These are phyloP conservation scores for Luidia sarsii DNA, from an alignment of 53 echinoderm and acorn worm species.

Conservation along the genomic window DNA sequence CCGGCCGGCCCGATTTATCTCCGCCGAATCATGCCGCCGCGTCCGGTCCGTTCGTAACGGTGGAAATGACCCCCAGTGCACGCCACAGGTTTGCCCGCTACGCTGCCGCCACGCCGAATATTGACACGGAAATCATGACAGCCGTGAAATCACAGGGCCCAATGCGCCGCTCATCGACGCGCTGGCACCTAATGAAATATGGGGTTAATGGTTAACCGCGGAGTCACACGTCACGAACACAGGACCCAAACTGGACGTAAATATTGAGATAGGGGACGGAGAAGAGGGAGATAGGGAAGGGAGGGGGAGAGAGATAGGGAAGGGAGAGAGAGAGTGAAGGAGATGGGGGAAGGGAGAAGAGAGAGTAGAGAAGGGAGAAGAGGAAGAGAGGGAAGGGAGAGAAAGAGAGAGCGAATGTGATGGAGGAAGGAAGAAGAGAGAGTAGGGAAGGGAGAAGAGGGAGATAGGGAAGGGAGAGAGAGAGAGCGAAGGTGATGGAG, in stretches of 20 bases:
- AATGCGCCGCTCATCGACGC: constrained; percentile 4
- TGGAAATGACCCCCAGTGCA: too few species aligned
- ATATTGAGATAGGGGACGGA: not conserved
- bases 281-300: not conserved
- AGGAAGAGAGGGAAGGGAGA: too few species aligned
- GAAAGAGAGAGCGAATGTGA: too few species aligned
- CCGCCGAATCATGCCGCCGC: constrained; percentile 43
- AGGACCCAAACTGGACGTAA: not conserved
- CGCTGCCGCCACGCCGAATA: too few species aligned
- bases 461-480: too few species aligned
- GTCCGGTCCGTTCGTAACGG: constrained; percentile 31
- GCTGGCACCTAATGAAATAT: constrained; percentile 53
- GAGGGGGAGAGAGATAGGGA: not conserved
- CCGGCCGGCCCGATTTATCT: constrained; percentile 49
- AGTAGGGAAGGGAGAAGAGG: too few species aligned
- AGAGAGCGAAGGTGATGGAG: too few species aligned
- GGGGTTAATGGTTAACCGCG: constrained; percentile 43
- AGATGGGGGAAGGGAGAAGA: too few species aligned
- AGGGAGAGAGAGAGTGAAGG: too few species aligned
- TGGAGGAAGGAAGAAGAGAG: too few species aligned
- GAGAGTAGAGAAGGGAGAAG: too few species aligned
- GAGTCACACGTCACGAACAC: constrained; percentile 40
- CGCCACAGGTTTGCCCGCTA: too few species aligned
- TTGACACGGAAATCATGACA: constrained; percentile 54
- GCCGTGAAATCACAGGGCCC: constrained; percentile 50